Evolutionary conservation across 2,797 vertebrate species (phyloP).

Genomic region (Florisuga fusca): DNA sequence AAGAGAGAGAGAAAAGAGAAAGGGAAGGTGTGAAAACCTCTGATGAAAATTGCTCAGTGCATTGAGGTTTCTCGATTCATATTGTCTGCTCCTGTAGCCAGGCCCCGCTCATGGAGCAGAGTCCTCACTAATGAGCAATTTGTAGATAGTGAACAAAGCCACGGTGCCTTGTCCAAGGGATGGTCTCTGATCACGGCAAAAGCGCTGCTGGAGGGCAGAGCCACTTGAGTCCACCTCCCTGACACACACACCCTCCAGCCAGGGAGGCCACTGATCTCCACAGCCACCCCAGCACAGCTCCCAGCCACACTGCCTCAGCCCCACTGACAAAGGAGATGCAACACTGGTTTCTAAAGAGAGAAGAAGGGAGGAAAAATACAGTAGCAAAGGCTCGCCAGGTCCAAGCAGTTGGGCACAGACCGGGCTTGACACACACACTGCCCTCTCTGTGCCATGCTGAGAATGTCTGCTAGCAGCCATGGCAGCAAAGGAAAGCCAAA

Average conservation of each 20-base stretch:
- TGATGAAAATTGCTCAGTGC: background rate
- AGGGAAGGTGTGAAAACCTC: slow-evolving; percentile 1
- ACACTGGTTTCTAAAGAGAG: background rate
- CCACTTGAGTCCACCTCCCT: background rate
- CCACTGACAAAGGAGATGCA: background rate
- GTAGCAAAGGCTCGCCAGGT: background rate
- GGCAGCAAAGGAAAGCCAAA: background rate
- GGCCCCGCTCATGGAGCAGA: fast-evolving
- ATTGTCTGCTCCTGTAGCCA: background rate
- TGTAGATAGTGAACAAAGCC: background rate
- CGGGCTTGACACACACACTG: no score
- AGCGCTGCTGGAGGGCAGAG: background rate
- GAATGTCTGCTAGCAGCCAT: fast-evolving
- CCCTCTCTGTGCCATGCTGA: fast-evolving
- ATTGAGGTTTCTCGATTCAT: slow-evolving; percentile 6
- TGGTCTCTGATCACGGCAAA: background rate
- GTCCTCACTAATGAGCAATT: background rate
- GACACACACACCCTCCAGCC: background rate
- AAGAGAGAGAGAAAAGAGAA: background rate
- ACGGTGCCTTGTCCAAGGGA: background rate
- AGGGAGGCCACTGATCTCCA: background rate
- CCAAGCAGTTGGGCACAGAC: background rate
- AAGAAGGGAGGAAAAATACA: background rate
- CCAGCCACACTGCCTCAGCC: background rate
- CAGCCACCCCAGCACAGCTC: background rate